Evolutionary conservation across 2,113 vertebrate species (phyloP).

Genomic region (Vulpes vulpes): DNA sequence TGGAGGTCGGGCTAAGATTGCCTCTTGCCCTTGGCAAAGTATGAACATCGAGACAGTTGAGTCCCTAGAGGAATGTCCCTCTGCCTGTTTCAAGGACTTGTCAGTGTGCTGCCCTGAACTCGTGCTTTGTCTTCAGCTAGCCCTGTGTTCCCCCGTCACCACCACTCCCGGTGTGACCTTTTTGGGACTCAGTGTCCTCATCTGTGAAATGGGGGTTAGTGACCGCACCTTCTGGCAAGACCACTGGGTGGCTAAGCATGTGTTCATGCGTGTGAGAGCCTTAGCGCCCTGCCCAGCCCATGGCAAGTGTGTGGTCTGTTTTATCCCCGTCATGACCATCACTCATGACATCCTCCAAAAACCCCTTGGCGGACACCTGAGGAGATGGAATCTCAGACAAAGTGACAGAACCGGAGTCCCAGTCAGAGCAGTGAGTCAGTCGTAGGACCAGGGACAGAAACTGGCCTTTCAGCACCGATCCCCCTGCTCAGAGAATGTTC

Average conservation of each 20-base stretch:
- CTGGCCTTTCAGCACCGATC: too few species aligned
- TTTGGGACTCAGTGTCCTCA: background rate
- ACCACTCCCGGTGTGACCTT: background rate
- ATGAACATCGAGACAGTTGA: too few species aligned
- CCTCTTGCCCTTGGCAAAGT: too few species aligned
- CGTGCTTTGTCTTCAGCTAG: too few species aligned
- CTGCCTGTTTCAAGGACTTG: too few species aligned
- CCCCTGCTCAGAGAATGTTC: background rate
- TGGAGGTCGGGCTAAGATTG: too few species aligned
- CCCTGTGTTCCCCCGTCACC: too few species aligned
- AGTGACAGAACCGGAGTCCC: background rate
- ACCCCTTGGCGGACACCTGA: background rate
- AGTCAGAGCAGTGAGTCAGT: background rate
- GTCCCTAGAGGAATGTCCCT: too few species aligned
- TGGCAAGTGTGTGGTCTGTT: accelerated
- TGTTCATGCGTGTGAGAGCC: background rate
- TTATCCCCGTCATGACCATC: background rate
- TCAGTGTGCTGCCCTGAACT: too few species aligned
- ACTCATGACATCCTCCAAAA: background rate
- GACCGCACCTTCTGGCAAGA: background rate
- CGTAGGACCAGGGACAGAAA: background rate
- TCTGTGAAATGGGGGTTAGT: background rate
- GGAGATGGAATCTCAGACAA: background rate
- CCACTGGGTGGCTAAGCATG: background rate
- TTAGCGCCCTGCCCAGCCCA: background rate